phyloP scores from a whole-genome alignment of 2,113 vertebrate genomes.

The Speoplatyrhinus poulsoni region DNA sequence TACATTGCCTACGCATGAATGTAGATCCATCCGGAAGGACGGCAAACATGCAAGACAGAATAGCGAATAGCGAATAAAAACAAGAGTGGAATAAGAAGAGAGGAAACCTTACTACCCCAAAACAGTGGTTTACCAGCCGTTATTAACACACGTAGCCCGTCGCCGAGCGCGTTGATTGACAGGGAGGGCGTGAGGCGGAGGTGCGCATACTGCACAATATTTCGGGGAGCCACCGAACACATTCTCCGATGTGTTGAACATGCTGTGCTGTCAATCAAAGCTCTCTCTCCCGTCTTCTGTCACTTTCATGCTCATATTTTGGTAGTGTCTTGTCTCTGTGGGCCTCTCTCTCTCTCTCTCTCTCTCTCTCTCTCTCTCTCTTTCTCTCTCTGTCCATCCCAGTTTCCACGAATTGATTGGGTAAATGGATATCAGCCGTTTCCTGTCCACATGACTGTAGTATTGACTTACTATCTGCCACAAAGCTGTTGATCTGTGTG shows the following conservation, averaged over 20 bases:
- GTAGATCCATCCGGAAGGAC: not conserved
- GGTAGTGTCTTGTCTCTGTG: not conserved
- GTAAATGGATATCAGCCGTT: conserved; percentile 32
- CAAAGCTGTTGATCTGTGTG: conserved; percentile 21
- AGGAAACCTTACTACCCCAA: conserved; percentile 1
- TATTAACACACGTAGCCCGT: conserved; percentile 31
- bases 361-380: conserved; percentile 1
- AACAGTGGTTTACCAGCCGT: conserved; percentile 20
- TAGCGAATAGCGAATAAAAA: too few relatives aligned
- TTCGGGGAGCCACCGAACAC: not conserved
- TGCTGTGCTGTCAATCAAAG: not conserved
- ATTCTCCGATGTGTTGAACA: not conserved
- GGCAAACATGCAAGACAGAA: not conserved
- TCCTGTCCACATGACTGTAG: conserved; percentile 24
- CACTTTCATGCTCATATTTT: not conserved
- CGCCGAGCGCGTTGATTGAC: conserved; percentile 1
- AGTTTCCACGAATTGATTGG: conserved; percentile 63
- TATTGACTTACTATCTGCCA: conserved; percentile 57
- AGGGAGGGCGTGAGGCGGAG: not conserved
- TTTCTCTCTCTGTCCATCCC: conserved; percentile 14
- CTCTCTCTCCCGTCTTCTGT: not conserved
- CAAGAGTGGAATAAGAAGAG: not conserved
- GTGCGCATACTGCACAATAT: too few relatives aligned
- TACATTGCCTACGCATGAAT: not conserved
- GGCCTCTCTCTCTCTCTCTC: conserved; percentile 1